A percentile compares a stretch with the other conserved stretches of the same genome.
phyloP scores from a whole-genome alignment of 2,797 vertebrate species.

The Pseudochirops cupreus region DNA sequence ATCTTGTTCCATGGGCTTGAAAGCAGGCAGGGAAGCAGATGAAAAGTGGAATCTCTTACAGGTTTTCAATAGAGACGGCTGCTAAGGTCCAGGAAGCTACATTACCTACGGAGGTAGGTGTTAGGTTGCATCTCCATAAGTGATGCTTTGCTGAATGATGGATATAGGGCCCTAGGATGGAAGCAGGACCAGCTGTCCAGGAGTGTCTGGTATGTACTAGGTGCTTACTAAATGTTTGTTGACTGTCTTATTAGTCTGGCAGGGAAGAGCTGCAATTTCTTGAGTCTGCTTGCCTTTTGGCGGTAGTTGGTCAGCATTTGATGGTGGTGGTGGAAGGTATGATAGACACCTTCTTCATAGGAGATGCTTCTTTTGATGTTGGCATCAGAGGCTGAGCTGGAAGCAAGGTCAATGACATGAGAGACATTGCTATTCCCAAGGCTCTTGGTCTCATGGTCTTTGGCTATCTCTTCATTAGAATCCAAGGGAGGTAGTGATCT shows the following conservation, averaged over 20 bases:
- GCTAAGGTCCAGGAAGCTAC: background rate
- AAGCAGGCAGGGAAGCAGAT: background rate
- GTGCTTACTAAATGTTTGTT: background rate
- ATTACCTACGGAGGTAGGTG: background rate
- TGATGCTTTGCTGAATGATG: background rate
- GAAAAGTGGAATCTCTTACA: background rate
- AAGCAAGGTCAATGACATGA: background rate
- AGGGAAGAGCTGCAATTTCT: background rate
- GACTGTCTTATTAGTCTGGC: background rate
- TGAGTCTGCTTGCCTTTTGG: background rate
- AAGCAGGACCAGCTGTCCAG: background rate
- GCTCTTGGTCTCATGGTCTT: background rate
- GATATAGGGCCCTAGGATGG: background rate
- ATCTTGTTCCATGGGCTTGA: background rate
- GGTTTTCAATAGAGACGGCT: background rate
- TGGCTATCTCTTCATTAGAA: background rate
- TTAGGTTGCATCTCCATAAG: background rate
- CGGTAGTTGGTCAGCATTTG: background rate
- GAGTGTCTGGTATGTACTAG: background rate
- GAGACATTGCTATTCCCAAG: background rate
- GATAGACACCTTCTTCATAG: background rate
- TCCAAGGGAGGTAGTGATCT: background rate
- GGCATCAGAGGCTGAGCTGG: background rate
- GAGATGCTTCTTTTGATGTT: background rate
- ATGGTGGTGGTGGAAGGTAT: background rate